Evolutionary conservation across 2,888 invertebrate species (phyloP).

Genomic region (Synanthedon andrenaeformis): DNA sequence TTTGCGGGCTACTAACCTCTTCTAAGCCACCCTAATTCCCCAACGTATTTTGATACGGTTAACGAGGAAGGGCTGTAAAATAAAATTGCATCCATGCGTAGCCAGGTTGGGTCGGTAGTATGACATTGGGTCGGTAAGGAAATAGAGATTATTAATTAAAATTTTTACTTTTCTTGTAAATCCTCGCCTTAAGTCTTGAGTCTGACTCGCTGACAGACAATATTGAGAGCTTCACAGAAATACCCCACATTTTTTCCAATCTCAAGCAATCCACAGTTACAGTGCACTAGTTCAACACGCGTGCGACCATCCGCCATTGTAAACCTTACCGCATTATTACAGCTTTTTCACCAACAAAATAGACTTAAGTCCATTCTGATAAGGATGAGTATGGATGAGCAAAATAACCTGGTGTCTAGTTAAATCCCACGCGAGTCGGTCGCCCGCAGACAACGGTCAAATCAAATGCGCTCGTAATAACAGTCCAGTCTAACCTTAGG

Average conservation of each 20-base stretch:
- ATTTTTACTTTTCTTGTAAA: too few species aligned
- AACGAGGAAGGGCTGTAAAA: too few species aligned
- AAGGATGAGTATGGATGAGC: constrained; percentile 8
- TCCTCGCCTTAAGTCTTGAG: too few species aligned
- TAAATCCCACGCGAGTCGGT: constrained; percentile 30
- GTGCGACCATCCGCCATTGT: constrained; percentile 51
- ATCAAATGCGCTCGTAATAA: constrained; percentile 4
- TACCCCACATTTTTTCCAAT: constrained; percentile 6
- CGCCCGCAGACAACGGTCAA: constrained; percentile 29
- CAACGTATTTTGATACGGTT: too few species aligned
- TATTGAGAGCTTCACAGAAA: too few species aligned
- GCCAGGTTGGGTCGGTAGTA: too few species aligned
- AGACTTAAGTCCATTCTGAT: constrained; percentile 15
- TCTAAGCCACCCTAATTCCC: too few species aligned
- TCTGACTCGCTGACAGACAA: too few species aligned
- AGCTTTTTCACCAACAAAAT: constrained; percentile 10
- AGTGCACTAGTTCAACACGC: constrained; percentile 52
- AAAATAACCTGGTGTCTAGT: neutral
- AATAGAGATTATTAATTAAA: too few species aligned
- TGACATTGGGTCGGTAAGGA: too few species aligned
- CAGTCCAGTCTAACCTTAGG: neutral
- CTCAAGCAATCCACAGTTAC: constrained; percentile 41
- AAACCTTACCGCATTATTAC: constrained; percentile 16
- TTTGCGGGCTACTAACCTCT: too few species aligned
- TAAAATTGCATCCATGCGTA: too few species aligned